Percentiles rank a stretch among this genome's conserved stretches.
phyloP scores from a whole-genome alignment of 2,797 vertebrate genomes.

The Pangasius macronema region DNA sequence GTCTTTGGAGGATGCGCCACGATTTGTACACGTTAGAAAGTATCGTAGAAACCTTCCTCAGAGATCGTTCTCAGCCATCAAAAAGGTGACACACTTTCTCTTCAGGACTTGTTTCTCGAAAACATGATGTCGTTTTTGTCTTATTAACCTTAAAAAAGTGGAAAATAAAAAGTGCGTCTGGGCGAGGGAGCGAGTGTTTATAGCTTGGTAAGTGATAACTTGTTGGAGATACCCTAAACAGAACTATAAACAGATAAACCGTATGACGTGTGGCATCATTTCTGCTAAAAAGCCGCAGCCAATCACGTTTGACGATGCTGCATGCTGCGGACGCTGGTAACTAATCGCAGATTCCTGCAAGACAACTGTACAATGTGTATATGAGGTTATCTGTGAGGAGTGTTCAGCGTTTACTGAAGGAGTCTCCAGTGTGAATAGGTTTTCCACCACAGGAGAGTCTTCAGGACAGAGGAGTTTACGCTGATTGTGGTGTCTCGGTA shows the following conservation, averaged over 20 bases:
- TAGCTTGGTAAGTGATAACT: background rate
- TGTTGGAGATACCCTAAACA: background rate
- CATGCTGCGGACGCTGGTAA: no score
- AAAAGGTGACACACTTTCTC: no score
- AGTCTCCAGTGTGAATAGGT: background rate
- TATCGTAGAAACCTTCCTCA: no score
- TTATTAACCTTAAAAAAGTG: no score
- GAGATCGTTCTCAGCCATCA: no score
- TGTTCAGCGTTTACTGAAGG: no score
- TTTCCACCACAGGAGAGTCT: background rate
- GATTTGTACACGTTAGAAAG: no score
- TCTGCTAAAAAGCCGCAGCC: background rate
- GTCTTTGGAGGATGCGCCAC: background rate
- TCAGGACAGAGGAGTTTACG: background rate
- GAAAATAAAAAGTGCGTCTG: no score
- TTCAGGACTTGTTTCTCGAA: background rate
- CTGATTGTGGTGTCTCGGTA: background rate
- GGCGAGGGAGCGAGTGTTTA: no score
- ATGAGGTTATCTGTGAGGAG: background rate
- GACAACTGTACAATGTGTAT: background rate
- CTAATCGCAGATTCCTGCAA: background rate
- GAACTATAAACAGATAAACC: background rate
- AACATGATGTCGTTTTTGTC: no score
- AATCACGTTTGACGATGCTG: background rate
- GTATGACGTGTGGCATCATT: background rate